phyloP scores from a whole-genome alignment of 2,113 vertebrate genomes.

The Elephantulus edwardii region DNA sequence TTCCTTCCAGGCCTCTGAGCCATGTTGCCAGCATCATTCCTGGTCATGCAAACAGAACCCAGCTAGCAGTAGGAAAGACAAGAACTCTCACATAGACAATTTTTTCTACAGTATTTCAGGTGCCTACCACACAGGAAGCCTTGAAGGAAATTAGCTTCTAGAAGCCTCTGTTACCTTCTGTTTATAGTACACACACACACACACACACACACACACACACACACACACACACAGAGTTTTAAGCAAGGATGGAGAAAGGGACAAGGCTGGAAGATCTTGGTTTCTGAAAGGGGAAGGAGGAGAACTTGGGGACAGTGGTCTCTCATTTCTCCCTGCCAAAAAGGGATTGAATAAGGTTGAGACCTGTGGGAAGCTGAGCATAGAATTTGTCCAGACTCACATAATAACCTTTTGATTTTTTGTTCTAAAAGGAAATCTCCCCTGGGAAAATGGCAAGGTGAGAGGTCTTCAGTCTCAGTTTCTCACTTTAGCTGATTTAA shows the following conservation, averaged over 20 bases:
- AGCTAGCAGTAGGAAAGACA: constrained; percentile 81
- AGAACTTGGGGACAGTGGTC: neutral
- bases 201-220: constrained; percentile 86
- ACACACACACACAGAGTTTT: constrained; percentile 84
- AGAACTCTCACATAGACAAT: constrained; percentile 80
- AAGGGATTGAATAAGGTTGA: neutral
- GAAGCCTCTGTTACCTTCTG: constrained; percentile 95
- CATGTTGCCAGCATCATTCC: constrained; percentile 86
- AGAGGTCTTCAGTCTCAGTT: no score
- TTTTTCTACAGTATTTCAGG: constrained; percentile 91
- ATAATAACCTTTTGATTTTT: constrained; percentile 83
- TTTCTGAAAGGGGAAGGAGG: constrained; percentile 35
- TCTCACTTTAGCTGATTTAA: no score
- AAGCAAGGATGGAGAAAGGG: constrained; percentile 65
- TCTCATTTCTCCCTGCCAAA: constrained; percentile 67
- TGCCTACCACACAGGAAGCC: constrained; percentile 91
- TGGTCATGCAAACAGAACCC: constrained; percentile 80
- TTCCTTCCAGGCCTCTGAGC: constrained; percentile 87
- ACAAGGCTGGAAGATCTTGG: constrained; percentile 34
- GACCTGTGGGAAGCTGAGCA: constrained; percentile 59
- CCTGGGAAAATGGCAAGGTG: constrained; percentile 33
- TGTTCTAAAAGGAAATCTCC: constrained; percentile 75
- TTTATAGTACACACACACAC: constrained; percentile 97
- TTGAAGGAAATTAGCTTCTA: constrained; percentile 89
- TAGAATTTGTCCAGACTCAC: constrained; percentile 80